These are phyloP conservation scores for Thunnus albacares DNA, from an alignment of 2,797 vertebrate species.

Conservation along the genomic window DNA sequence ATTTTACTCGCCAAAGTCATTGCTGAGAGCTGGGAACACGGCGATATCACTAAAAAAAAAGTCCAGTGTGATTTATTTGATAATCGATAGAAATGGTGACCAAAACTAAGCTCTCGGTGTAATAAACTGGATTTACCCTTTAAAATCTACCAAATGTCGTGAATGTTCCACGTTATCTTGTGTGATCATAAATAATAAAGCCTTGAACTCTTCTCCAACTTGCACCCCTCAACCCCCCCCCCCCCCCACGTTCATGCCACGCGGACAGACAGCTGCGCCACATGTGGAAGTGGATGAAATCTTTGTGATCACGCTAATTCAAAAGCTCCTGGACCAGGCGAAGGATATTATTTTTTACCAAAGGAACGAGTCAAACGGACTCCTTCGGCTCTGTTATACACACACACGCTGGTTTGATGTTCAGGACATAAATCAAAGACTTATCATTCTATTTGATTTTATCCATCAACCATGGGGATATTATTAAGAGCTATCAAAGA, in stretches of 20 bases:
- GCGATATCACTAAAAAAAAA: too few relatives aligned
- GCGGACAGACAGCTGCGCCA: slow-evolving; percentile 10
- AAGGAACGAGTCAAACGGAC: slow-evolving; percentile 45
- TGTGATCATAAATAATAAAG: neutral
- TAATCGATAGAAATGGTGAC: neutral
- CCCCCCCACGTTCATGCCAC: too few relatives aligned
- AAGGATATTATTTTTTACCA: slow-evolving; percentile 62
- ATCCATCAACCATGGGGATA: slow-evolving; percentile 77
- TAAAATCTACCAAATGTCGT: neutral
- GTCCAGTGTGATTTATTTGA: too few relatives aligned
- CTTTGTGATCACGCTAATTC: slow-evolving; percentile 66
- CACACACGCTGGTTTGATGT: slow-evolving; percentile 58
- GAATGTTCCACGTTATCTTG: neutral
- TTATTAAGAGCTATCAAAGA: slow-evolving; percentile 81
- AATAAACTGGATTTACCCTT: neutral
- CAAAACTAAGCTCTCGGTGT: neutral
- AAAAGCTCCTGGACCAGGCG: slow-evolving; percentile 57
- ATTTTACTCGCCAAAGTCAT: too few relatives aligned
- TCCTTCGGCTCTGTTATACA: slow-evolving; percentile 35
- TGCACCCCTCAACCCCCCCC: neutral
- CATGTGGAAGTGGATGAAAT: slow-evolving; percentile 38
- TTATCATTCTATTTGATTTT: slow-evolving; percentile 83
- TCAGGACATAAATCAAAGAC: slow-evolving; percentile 78
- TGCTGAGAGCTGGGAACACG: too few relatives aligned
- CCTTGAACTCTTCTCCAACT: neutral